phyloP scores from a whole-genome alignment of 2,113 vertebrate genomes.

The Brachyistius frenatus region DNA sequence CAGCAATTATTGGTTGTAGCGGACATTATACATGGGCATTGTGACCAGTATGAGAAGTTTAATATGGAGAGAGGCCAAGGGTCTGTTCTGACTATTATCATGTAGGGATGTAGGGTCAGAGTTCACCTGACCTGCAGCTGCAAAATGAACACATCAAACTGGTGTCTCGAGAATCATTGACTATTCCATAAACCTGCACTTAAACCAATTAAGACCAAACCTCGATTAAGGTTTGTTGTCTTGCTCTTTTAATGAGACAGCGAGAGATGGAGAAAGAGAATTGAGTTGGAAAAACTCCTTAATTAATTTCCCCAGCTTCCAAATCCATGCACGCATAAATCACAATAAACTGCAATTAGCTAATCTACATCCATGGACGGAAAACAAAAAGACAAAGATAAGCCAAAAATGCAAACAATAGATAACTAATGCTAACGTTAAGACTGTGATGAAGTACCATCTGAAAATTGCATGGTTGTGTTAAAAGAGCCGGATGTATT shows the following conservation, averaged over 20 bases:
- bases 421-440: slow-evolving; percentile 9
- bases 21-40: slow-evolving; percentile 46
- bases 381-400: slow-evolving; percentile 12
- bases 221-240: slow-evolving; percentile 60
- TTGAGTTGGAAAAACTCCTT: background rate
- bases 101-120: slow-evolving; percentile 65
- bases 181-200: slow-evolving; percentile 68
- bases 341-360: slow-evolving; percentile 59
- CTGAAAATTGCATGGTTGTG: slow-evolving; percentile 5
- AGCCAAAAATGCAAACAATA: slow-evolving; percentile 1
- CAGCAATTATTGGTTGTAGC: slow-evolving; percentile 39
- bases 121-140: slow-evolving; percentile 72
- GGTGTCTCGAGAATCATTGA: slow-evolving; percentile 69
- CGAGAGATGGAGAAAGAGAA: background rate
- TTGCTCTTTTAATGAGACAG: slow-evolving; percentile 51
- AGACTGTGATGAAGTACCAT: slow-evolving; percentile 9
- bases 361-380: slow-evolving; percentile 7
- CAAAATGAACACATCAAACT: slow-evolving; percentile 75
- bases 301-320: slow-evolving; percentile 47
- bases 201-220: slow-evolving; percentile 72
- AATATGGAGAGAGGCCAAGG: slow-evolving; percentile 68
- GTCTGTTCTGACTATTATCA: slow-evolving; percentile 67
- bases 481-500: slow-evolving; percentile 3
- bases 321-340: slow-evolving; percentile 66
- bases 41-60: slow-evolving; percentile 61